Base-by-base conservation (phyloP, 2,888 invertebrate genomes). In the Hemicrepidius hirtus region DNA sequence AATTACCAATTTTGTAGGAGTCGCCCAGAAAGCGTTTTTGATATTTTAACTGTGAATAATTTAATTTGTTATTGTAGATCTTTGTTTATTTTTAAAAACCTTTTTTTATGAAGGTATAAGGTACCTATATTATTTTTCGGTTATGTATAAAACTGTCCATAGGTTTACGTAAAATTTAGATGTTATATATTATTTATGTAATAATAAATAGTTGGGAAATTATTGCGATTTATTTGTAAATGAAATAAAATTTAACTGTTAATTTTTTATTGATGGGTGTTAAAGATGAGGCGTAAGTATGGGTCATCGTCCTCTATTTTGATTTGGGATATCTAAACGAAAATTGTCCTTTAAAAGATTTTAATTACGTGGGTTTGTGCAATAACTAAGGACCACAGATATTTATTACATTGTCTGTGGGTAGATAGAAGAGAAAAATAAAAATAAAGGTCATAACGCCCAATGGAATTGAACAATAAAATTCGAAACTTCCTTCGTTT, bases 41-140 rank as follows among this genome's bases (percentile, higher is more conserved):
- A 63, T 46, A 63, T 46, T 28, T 46, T 65, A 50, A 50, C 65
- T 64, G 12, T 60, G 21, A 18, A 46, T 49, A 46, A 49, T 50
- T 28, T 28, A 28, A 16, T 44, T 13, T 24, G 24, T 24, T 24
- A 12, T 50, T 63, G 32, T 35, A 37, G n/a, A 21, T 41, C n/a
- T 60, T n/a, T 62, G 28, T 46, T n/a, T 28, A 21, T 60, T 24
- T 60, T 21, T n/a, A n/a, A 10, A 40, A 40, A 40, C 18, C 18
- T 46, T 10, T n/a, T 13, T 24, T 57, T 44, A 20, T 32, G 28
- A 46, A 46, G 46, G 46, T 46, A 16, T 16, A 46, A 44, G 44
- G 44, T 44, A 44, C 10, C n/a, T n/a, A n/a, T n/a, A n/a, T n/a
- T n/a, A n/a, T n/a, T n/a, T 3, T 16, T 41, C 6, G 16, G 41